Base-by-base conservation (phyloP, 1,140 invertebrate genomes). In the Acromyrmex heyeri region DNA sequence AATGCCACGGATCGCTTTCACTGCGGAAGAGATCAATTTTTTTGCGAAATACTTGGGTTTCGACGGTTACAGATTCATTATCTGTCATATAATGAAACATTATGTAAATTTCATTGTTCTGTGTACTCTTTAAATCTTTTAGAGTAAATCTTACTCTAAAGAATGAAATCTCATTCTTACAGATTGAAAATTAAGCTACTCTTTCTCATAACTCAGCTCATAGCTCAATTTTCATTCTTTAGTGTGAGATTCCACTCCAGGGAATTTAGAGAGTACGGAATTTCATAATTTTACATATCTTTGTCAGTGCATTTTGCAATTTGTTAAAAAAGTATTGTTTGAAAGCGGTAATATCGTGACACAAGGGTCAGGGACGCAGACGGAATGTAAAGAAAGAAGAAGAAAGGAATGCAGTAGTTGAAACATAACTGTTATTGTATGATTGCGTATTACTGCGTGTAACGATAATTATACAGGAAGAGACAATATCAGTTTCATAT, bases 1-100 rank as follows among this genome's bases (percentile, higher is more conserved):
- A 94, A 94, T 94, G 93, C 93, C 93, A 92, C 91, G 91, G 91
- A 87, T 91, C 91, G 93, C 94, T 94, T 95, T 94, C 94, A 94
- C 93, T 92, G 85, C 85, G 90, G 91, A 92, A 91, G 91, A 92
- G 76, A 85, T 83, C 30, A 55, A 88, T 89, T 87, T 83, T 38
- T 86, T 14, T 64, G n/a, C 50, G n/a, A 50, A 70, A 53, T 21
- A 61, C 24, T n/a, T 38, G 64, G 4, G n/a, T 44, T 78, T 48
- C 38, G 10, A 50, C 24, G 21, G 18, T 38, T 16, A 59, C 21
- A 14, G 7, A 62, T 48, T 48, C 75, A 8, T 48, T 14, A 48
- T 6, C 3, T 14, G 6, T 10, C 5, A 1, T 21, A 27, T 12
- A 7, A 6, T 7, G 30, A 72, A 8, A 8, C 14, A n/a, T 44